Conservation (phyloP, 1,140 invertebrate genomes). For the Pantala flavescens region DNA sequence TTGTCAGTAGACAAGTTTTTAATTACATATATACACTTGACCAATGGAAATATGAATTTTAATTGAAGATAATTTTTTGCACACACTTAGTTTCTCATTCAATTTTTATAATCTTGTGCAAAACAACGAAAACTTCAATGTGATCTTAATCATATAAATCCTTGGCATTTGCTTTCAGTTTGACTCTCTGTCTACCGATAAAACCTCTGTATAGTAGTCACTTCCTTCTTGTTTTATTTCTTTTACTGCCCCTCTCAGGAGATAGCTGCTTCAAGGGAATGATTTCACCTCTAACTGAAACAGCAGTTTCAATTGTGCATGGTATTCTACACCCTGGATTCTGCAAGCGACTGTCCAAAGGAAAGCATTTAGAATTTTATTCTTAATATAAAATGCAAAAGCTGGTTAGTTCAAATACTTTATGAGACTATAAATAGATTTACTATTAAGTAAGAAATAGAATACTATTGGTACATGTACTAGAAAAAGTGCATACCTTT, state of each 20-base stretch:
- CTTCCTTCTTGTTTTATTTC: slow-evolving; percentile 8
- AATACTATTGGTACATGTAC: neutral
- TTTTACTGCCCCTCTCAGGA: neutral
- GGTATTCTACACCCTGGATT: neutral
- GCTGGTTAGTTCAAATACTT: no score
- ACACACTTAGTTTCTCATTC: no score
- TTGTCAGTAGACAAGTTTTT: no score
- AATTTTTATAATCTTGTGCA: no score
- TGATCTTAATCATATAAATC: slow-evolving; percentile 10
- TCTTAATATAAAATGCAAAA: no score
- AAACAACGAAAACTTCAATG: neutral
- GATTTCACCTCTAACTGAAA: slow-evolving; percentile 18
- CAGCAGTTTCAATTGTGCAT: slow-evolving; percentile 14
- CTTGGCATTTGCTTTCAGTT: slow-evolving; percentile 11
- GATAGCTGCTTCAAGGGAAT: slow-evolving; percentile 19
- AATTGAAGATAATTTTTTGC: no score
- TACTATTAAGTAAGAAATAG: no score
- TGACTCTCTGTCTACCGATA: neutral
- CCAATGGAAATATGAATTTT: no score
- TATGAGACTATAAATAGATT: no score
- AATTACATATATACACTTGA: no score
- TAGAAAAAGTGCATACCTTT: neutral
- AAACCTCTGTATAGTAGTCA: neutral
- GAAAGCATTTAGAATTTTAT: no score
- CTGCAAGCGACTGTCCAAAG: neutral